These are phyloP conservation scores for Xiphydria camelus DNA, from an alignment of 2,888 invertebrate genomes.

Conservation along the genomic window DNA sequence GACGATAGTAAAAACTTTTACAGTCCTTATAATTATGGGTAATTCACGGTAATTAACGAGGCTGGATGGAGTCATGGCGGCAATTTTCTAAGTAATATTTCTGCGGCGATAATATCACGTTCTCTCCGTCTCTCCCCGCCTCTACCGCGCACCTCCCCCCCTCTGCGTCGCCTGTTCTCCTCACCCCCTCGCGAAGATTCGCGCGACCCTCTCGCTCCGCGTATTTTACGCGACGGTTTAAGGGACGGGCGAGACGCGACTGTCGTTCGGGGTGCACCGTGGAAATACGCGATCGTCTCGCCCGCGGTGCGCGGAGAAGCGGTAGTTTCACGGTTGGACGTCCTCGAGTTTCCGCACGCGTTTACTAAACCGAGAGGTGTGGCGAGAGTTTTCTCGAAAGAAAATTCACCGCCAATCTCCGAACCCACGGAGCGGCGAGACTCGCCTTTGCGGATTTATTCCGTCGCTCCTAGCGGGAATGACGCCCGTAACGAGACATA, in stretches of 20 bases:
- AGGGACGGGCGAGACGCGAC: background rate
- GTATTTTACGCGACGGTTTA: background rate
- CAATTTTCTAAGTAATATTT: slow-evolving; percentile 58
- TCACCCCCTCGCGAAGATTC: slow-evolving; percentile 2
- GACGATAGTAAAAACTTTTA: slow-evolving; percentile 59
- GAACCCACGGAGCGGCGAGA: background rate
- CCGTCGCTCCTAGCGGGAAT: slow-evolving; percentile 28
- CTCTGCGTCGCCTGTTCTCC: too few relatives aligned
- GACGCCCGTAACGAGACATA: slow-evolving; percentile 54
- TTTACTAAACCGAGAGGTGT: too few relatives aligned
- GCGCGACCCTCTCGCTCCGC: background rate
- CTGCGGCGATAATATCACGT: slow-evolving; percentile 54
- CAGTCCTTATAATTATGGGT: slow-evolving; percentile 58
- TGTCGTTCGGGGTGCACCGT: too few relatives aligned
- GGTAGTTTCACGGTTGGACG: too few relatives aligned
- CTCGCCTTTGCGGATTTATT: slow-evolving; percentile 12
- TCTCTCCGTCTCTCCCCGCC: slow-evolving; percentile 25
- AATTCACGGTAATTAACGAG: slow-evolving; percentile 58
- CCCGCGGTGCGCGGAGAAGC: background rate
- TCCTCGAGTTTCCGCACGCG: too few relatives aligned
- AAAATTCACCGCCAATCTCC: too few relatives aligned
- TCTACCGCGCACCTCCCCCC: slow-evolving; percentile 1
- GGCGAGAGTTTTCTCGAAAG: background rate
- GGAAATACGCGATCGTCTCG: background rate
- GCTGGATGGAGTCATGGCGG: slow-evolving; percentile 56